Evolutionary conservation across 2,113 vertebrate species (phyloP), one percentile per base, ranked within the genome.

Genomic region (Pantherophis guttatus): DNA sequence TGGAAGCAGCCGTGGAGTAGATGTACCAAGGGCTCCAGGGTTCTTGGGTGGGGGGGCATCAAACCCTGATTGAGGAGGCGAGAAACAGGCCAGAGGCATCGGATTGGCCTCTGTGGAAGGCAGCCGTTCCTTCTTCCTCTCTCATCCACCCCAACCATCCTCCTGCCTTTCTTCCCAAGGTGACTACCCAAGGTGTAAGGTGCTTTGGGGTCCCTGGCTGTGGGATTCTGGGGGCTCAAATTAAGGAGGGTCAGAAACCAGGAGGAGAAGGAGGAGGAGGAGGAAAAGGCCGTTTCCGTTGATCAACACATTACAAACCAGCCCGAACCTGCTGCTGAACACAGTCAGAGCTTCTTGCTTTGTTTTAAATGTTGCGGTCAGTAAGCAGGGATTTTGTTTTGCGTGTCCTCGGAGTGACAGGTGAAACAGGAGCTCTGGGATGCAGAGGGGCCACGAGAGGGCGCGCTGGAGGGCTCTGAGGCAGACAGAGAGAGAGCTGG

Each of bases 321-420:
- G 59, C 26, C 29, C 1, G 10, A 29, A 29, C 26, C 62, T 65
- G 62, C 26, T 4, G 62, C 10, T 29, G 58, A 59, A 24, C 23
- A 21, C 58, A 59, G n/a, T 0, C 0, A 0, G 17, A 8, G 6
- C 8, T 8, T 19, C 33, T 4, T 3, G 75, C 19, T 39, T 44
- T 0, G 7, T 44, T 81, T 44, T 21, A 21, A 81, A 44, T 1
- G 17, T 81, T 19, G 75, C 0, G 1, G 33, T 44, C 33, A 21
- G 33, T 8, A 19, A 39, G 70, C 70, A 81, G 8, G 33, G 33
- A 9, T 33, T 9, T 19, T 0, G 15, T 7, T 39, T 39, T 39
- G 70, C 33, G 19, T 2, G 1, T 81, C 70, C 70, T 15, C 29
- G 1, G 70, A 75, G n/a, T 8, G n/a, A 33, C 13, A 17, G 5